A percentile compares a stretch with the other conserved stretches of the same genome.
Evolutionary conservation across 37 sponge, comb jelly and placozoan genomes (phyloP).

Genomic region (Tethya wilhelma): DNA sequence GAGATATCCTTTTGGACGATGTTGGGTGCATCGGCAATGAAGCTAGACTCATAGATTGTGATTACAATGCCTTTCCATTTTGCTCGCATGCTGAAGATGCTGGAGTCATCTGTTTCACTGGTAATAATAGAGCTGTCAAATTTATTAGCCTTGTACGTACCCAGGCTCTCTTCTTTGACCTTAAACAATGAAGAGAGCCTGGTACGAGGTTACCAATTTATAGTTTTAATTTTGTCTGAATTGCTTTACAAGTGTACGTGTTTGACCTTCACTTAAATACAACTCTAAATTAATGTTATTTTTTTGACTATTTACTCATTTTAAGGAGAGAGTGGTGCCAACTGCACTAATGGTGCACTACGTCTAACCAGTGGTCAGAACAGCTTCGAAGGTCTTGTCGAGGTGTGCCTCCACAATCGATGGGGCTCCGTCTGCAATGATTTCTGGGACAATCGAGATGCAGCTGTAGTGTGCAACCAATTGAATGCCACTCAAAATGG

Average conservation of each 20-base stretch:
- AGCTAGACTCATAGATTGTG: too few species aligned
- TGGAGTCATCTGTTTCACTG: conserved; percentile 63
- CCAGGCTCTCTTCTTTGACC: too few species aligned
- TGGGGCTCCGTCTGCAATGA: conserved; percentile 38
- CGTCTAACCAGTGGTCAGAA: conserved; percentile 19
- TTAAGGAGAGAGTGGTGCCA: not conserved
- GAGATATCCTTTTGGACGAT: conserved; percentile 1
- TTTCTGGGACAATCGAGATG: conserved; percentile 23
- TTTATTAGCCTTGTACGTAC: too few species aligned
- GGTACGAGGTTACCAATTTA: too few species aligned
- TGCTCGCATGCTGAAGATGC: conserved; percentile 43
- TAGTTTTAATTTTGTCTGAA: too few species aligned
- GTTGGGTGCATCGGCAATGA: not conserved
- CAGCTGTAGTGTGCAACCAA: conserved; percentile 24
- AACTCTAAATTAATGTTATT: not conserved
- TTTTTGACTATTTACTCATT: too few species aligned
- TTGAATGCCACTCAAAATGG: too few species aligned
- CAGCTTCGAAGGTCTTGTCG: conserved; percentile 10
- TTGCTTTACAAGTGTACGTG: too few species aligned
- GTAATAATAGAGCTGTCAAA: too few species aligned
- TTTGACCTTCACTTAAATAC: too few species aligned
- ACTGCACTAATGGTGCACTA: conserved; percentile 11
- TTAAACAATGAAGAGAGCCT: too few species aligned
- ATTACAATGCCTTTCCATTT: too few species aligned
- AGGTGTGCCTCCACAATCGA: conserved; percentile 6